These are phyloP conservation scores for Dicentrarchus labrax DNA, from an alignment of 2,113 vertebrate genomes.

Conservation along the genomic window DNA sequence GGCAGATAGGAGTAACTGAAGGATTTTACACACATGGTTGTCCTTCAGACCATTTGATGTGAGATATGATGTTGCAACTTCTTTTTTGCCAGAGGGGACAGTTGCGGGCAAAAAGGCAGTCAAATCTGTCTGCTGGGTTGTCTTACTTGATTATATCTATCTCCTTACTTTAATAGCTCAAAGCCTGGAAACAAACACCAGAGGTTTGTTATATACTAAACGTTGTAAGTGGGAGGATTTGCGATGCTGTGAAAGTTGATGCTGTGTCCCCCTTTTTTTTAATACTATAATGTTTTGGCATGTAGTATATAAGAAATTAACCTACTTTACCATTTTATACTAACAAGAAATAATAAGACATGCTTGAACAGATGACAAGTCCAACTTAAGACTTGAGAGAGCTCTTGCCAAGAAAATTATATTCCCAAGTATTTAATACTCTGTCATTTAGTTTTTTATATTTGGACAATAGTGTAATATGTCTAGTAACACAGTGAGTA, in stretches of 20 bases:
- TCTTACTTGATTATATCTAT: slow-evolving; percentile 22
- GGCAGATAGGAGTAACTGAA: slow-evolving; percentile 68
- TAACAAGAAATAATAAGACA: background rate
- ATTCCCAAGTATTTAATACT: background rate
- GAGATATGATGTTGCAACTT: slow-evolving; percentile 41
- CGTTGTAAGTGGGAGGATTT: background rate
- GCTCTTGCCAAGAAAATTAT: background rate
- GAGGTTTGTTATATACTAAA: background rate
- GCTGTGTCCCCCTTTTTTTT: background rate
- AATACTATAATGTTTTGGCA: no score
- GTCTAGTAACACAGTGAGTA: background rate
- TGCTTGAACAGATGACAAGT: background rate
- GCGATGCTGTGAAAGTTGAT: background rate
- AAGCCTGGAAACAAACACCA: slow-evolving; percentile 2
- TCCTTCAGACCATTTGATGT: slow-evolving; percentile 39
- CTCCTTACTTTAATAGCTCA: slow-evolving; percentile 1
- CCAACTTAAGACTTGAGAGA: background rate
- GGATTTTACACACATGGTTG: slow-evolving; percentile 41
- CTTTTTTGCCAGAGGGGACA: slow-evolving; percentile 56
- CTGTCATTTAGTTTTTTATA: background rate
- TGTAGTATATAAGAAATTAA: background rate
- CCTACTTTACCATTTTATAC: background rate
- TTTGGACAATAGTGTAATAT: no score
- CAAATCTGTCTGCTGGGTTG: slow-evolving; percentile 6
- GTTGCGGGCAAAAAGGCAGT: slow-evolving; percentile 40